Base-by-base conservation (phyloP, 2,113 vertebrate genomes). In the Dipodomys stephensi region DNA sequence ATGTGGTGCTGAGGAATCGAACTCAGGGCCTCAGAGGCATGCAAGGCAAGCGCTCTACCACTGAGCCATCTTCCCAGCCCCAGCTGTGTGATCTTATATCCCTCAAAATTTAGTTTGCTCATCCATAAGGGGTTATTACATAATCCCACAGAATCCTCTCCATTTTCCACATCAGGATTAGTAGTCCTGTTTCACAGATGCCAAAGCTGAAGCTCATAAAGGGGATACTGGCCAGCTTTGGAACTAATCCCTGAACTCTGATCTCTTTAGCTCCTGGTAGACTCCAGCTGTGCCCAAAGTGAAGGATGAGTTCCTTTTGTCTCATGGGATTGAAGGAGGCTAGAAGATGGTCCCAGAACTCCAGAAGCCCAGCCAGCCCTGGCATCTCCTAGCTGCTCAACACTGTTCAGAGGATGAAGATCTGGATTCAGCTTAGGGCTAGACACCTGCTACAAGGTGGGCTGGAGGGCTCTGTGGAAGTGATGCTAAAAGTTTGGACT, bases 11-110 rank as follows among this genome's bases (percentile, higher is more conserved):
- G 39, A 39, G 39, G 39, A 39, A 6, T 39, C 39, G 39, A 39
- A 39, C 39, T 6, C 39, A 39, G 39, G 39, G 39, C 39, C 39
- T 39, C 39, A 39, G 39, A 39, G 39, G 39, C 39, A 39, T 39
- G 39, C 39, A 39, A 39, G 39, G 39, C 5, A 39, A 39, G 39
- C 39, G 5, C 39, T 39, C 39, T 39, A 39, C 39, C 39, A 39
- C 39, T 39, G 39, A 39, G 39, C 39, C 39, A 6, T 1, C 39
- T 39, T 39, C 5, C 39, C 39, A 39, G 39, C 39, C 39, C 39
- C 39, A 93, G 44, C 78, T 90, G 27, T 73, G 72, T 83, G 62
- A 87, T 83, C 77, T 76, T 88, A 67, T 76, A 94, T 12, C 67
- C 16, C 20, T 23, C 3, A 2, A 82, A 23, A 39, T 28, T 92